Conservation (phyloP, 2,797 vertebrate species). For the Pseudocheirus occidentalis region DNA sequence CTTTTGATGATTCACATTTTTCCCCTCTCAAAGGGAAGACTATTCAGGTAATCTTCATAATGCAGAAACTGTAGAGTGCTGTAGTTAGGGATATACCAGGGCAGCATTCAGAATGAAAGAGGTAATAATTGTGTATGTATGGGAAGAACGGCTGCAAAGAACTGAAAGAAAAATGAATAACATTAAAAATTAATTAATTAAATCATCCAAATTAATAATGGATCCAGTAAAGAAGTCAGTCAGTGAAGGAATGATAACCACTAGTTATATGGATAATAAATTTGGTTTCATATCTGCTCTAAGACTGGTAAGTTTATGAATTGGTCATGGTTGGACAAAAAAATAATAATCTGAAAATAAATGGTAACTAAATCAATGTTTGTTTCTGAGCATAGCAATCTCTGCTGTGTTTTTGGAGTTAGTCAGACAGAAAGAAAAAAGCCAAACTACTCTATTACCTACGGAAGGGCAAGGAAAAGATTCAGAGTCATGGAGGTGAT, state of each 20-base stretch:
- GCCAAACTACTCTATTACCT: neutral
- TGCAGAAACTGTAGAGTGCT: neutral
- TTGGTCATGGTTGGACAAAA: neutral
- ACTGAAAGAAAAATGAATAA: neutral
- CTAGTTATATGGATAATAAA: neutral
- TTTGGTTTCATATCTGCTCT: conserved; percentile 38
- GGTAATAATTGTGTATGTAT: neutral
- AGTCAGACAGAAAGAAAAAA: neutral
- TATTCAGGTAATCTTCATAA: neutral
- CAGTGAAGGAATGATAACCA: neutral
- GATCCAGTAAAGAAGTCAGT: conserved; percentile 30
- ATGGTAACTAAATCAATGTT: neutral
- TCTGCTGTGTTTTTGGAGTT: neutral
- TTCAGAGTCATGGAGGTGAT: neutral
- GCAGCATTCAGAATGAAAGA: conserved; percentile 17
- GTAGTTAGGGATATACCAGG: neutral
- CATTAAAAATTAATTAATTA: conserved; percentile 30
- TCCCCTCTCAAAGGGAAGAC: neutral
- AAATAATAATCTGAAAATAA: neutral
- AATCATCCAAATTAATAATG: conserved; percentile 32
- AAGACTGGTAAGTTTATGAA: conserved; percentile 14
- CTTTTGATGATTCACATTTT: conserved; percentile 46
- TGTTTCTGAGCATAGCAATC: neutral
- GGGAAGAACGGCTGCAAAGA: neutral
- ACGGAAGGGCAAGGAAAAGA: neutral